Conservation (phyloP, 2,113 vertebrate species). For the Hippocampus abdominalis region DNA sequence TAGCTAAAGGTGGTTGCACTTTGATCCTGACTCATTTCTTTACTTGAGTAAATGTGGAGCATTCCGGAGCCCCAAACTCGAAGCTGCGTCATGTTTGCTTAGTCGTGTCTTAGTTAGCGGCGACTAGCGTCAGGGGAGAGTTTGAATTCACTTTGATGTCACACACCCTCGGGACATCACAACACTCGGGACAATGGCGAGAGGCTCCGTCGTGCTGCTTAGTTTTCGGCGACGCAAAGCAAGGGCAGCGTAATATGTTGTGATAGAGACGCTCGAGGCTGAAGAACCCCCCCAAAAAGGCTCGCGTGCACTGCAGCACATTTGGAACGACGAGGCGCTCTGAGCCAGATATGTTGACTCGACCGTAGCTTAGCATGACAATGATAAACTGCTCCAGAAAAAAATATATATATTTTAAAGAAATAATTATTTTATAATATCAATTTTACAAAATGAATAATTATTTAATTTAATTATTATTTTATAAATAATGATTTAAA, state of each 20-base stretch:
- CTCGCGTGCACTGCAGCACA: background rate
- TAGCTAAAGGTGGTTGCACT: too few relatives aligned
- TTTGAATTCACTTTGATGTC: conserved; percentile 15
- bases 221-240: conserved; percentile 29
- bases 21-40: background rate
- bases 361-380: background rate
- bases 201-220: background rate
- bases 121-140: background rate
- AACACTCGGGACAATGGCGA: background rate
- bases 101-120: conserved; percentile 1
- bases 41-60: background rate
- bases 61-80: background rate
- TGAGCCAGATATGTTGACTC: background rate
- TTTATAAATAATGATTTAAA: too few relatives aligned
- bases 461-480: too few relatives aligned
- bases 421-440: too few relatives aligned
- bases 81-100: conserved; percentile 25
- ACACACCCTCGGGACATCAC: background rate
- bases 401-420: too few relatives aligned
- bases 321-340: background rate
- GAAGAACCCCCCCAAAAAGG: conserved; percentile 11
- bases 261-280: conserved; percentile 31
- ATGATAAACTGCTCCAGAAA: too few relatives aligned
- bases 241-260: conserved; percentile 33
- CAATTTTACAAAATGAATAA: too few relatives aligned